phyloP scores from a whole-genome alignment of 2,113 vertebrate species.

The Spea multiplicata region DNA sequence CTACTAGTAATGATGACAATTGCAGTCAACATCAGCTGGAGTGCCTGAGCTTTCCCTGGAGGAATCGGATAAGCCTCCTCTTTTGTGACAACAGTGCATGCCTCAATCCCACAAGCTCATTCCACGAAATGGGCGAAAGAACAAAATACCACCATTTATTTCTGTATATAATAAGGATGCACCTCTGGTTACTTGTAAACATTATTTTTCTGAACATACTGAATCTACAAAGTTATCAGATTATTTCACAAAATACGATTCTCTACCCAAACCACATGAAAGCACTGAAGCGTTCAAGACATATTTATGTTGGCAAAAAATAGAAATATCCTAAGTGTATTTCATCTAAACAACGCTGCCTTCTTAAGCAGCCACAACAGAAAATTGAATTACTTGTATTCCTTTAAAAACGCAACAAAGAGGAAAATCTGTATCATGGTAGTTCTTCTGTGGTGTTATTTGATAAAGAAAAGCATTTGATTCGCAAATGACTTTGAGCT shows the following conservation, averaged over 20 bases:
- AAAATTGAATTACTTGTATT: constrained; percentile 49
- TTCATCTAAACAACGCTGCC: constrained; percentile 57
- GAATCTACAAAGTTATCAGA: constrained; percentile 43
- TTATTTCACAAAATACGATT: constrained; percentile 50
- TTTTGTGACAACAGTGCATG: no score
- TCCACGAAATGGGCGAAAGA: no score
- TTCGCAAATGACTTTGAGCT: constrained; percentile 20
- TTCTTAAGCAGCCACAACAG: constrained; percentile 54
- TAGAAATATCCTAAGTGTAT: constrained; percentile 53
- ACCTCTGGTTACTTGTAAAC: background rate
- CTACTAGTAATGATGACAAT: no score
- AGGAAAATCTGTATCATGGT: constrained; percentile 22
- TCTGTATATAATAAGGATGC: background rate
- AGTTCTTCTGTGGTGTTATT: constrained; percentile 28
- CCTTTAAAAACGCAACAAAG: constrained; percentile 15
- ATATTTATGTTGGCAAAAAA: constrained; percentile 26
- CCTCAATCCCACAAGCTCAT: no score
- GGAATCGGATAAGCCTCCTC: no score
- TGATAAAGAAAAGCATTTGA: constrained; percentile 21
- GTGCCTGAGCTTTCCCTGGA: no score
- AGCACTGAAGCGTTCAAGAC: constrained; percentile 55
- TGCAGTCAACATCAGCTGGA: no score
- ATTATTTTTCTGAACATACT: constrained; percentile 12
- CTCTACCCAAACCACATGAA: constrained; percentile 60
- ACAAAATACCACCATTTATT: background rate